Evolutionary conservation across 2,888 invertebrate genomes (phyloP), one percentile per base, ranked within the genome.

Genomic region (Petrophora chlorosata): DNA sequence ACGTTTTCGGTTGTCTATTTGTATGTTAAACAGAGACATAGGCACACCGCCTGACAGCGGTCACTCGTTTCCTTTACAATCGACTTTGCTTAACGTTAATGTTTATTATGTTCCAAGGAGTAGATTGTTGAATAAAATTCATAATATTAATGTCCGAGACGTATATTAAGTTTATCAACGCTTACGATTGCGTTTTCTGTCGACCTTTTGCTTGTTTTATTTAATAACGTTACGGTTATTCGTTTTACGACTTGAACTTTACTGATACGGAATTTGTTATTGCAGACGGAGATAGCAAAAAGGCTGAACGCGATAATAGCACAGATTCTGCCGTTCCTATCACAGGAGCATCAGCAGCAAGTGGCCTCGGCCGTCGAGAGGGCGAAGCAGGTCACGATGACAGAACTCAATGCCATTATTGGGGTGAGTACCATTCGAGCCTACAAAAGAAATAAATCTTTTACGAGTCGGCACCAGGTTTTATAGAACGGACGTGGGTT

Each of bases 311-410:
- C 97, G 67, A 97, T 98, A 79, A 96, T 97, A 82, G 96, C 95
- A 69, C 97, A 98, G 92, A 95, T 98, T 76, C 93, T 98, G 83
- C 98, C 97, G 69, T 97, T 96, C 87, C 93, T 98, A 68, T 96
- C 97, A 36, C 95, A 95, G 90, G 97, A 95, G 84, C 95, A 95
- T 79, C 98, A 98, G 83, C 96, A 97, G 90, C 97, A 97, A 91
- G 98, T 98, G 59, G 96, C 96, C 30, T 94, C 95, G 54, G 97
- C 98, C 5, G 96, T 98, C 58, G 98, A 98, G 83, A 90, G 98
- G 73, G 98, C 98, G 71, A 98, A 98, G 89, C 97, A 98, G 91
- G 96, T 98, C 79, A 97, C 96, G 72, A 97, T 97, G 96, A 95
- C 96, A 56, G 98, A 98, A 89, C 92, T 98, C 62, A 97, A 97